Base-by-base conservation (phyloP, 2,797 vertebrate species). In the Harpagifer antarcticus region DNA sequence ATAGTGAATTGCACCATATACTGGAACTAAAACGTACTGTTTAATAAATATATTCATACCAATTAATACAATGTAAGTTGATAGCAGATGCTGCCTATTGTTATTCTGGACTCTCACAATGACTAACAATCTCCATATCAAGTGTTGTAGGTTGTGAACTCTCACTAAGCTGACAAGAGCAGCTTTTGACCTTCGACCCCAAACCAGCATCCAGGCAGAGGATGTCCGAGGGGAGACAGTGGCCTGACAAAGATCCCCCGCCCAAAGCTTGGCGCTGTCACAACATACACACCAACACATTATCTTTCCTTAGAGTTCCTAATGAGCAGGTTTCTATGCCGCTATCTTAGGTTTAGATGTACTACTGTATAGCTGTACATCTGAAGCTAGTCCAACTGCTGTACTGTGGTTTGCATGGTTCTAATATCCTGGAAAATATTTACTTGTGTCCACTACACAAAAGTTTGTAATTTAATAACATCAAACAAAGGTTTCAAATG, bases 141-240 rank as follows among this genome's bases (percentile, higher is more conserved):
- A 68, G 48, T 81, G 60, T 67, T 73, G 57, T 8, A 77, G 88
- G 84, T 76, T 76, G 75, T 68, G 81, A 87, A 84, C 86, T 83
- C 69, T 58, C 68, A 74, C 81, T 88, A 77, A 89, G 83, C 75
- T 81, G 89, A 91, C 88, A 89, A 80, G 83, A 91, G 67, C 84
- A 89, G 87, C 79, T 83, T 87, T 86, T 90, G 84, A 90, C 91
- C 90, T 74, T 69, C 59, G 60, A 82, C 81, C 87, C 81, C 58
- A 20, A 64, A 86, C 81, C 82, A 77, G 82, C 72, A 76, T 78
- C 65, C 83, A 60, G 72, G 60, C 70, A 8, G 83, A 76, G 84
- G 73, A 60, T 74, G 80, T 89, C 87, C 78, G 17, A 76, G 33
- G 81, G 78, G 76, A 86, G 71, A 79, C 57, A 73, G 79, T 45